Percentiles rank a stretch among this genome's conserved stretches.
phyloP scores from a whole-genome alignment of 2,113 vertebrate genomes.

The Corydoras maculifer region DNA sequence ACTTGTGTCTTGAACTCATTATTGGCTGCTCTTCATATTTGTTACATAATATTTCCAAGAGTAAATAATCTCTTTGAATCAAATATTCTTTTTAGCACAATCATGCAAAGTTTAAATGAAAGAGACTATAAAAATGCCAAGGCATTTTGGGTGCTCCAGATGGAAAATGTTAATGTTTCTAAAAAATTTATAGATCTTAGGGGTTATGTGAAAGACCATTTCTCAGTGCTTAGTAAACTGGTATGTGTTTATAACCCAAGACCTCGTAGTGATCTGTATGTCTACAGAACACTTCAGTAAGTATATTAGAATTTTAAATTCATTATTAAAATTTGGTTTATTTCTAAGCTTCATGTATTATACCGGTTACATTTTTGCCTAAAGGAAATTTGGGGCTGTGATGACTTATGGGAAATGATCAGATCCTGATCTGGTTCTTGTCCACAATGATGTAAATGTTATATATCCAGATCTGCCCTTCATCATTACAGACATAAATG shows the following conservation, averaged over 20 bases:
- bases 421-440: slow-evolving; percentile 6
- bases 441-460: not conserved
- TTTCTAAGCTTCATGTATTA: not conserved
- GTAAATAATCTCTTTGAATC: not conserved
- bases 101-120: slow-evolving; percentile 1
- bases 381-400: slow-evolving; percentile 20
- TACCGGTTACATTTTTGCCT: not conserved
- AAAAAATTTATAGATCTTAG: not conserved
- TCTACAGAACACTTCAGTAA: slow-evolving; percentile 1
- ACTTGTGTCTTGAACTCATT: slow-evolving; percentile 17
- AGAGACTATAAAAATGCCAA: not conserved
- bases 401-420: not conserved
- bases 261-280: not conserved
- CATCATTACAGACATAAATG: not conserved
- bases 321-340: not conserved
- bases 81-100: not conserved
- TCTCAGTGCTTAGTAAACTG: slow-evolving; percentile 20
- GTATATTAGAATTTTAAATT: not conserved
- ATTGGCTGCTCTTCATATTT: not conserved
- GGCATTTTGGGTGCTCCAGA: not conserved
- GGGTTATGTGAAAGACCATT: slow-evolving; percentile 5
- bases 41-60: not conserved
- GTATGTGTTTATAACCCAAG: slow-evolving; percentile 10
- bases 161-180: not conserved
- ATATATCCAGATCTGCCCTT: not conserved